Percentiles rank a stretch among this genome's conserved stretches.
Evolutionary conservation across 1,140 invertebrate genomes (phyloP).

Genomic region (Myzus persicae): DNA sequence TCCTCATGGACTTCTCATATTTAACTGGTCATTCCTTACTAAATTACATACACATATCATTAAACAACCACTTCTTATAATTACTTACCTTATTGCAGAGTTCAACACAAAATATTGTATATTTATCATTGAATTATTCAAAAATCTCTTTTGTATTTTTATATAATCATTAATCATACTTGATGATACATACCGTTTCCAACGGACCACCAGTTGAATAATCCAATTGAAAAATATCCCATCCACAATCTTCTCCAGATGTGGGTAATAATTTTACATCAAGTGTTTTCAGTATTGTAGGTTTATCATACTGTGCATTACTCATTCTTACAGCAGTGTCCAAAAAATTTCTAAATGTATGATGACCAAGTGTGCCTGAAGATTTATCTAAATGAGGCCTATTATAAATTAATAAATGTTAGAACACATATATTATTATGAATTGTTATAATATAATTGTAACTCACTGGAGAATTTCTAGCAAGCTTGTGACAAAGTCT

Average conservation of each 20-base stretch:
- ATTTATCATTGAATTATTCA: background rate
- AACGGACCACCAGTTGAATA: conserved; percentile 94
- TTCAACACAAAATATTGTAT: too few species aligned
- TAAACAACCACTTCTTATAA: too few species aligned
- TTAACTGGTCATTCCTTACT: too few species aligned
- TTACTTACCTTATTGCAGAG: too few species aligned
- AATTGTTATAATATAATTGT: conserved; percentile 54
- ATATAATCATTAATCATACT: too few species aligned
- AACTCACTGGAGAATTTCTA: conserved; percentile 88
- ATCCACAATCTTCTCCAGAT: conserved; percentile 84
- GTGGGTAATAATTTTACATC: conserved; percentile 84
- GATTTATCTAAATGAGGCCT: conserved; percentile 89
- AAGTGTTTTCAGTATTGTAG: conserved; percentile 85
- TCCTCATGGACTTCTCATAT: too few species aligned
- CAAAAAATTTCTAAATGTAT: conserved; percentile 87
- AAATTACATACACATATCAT: too few species aligned
- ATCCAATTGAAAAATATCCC: conserved; percentile 94
- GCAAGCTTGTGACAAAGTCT: conserved; percentile 92
- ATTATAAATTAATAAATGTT: conserved; percentile 60
- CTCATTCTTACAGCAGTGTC: conserved; percentile 92
- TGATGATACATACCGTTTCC: conserved; percentile 73
- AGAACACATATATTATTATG: conserved; percentile 25
- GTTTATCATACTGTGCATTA: conserved; percentile 93
- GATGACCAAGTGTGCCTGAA: conserved; percentile 85
- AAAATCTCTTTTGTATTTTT: too few species aligned